Evolutionary conservation across 1,140 invertebrate species (phyloP), one percentile per base, ranked within the genome.

Genomic region (Atta colombica): DNA sequence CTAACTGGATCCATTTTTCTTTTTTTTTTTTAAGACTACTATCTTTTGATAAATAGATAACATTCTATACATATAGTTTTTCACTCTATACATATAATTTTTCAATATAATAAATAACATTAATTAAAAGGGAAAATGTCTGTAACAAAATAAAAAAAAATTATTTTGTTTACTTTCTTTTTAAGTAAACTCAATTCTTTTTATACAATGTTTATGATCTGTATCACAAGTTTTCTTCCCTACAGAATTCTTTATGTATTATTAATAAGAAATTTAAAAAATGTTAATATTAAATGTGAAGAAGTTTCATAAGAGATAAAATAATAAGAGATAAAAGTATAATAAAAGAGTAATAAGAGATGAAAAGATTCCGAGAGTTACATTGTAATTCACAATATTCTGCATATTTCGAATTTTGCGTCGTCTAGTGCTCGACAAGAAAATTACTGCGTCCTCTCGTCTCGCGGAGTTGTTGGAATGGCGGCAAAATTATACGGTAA

Each of bases 381-480:
- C 25, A 25, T 25, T 25, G 25, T 1, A 69, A 49, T 69, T 69
- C 14, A 14, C n/a, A 7, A 71, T 81, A 71, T 81, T 3, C n/a
- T 16, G 31, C 65, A 55, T 81, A 81, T 66, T 68, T 81, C 21
- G 21, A 58, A 81, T 81, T 81, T 81, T 16, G 31, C 51, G 51
- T 45, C 21, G 49, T 49, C 10, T 39, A 25, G 35, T 16, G 31
- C 35, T 18, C 51, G 21, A 14, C 78, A 53, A 71, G 51, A 81
- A 71, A 81, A 81, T 81, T 81, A 81, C 66, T 25, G 31, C 65
- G 25, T 45, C 51, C 51, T 45, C 28, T 55, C 66, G 31, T 58
- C 53, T 58, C 35, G 31, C 63, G 14, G 8, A 80, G 65, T 55
- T 14, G 61, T 80, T 18, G 65, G 35, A 55, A 81, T 35, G 53